Percentiles rank a stretch among this genome's conserved stretches.
phyloP scores from a whole-genome alignment of 2,797 vertebrate species.

The Astyanax mexicanus region DNA sequence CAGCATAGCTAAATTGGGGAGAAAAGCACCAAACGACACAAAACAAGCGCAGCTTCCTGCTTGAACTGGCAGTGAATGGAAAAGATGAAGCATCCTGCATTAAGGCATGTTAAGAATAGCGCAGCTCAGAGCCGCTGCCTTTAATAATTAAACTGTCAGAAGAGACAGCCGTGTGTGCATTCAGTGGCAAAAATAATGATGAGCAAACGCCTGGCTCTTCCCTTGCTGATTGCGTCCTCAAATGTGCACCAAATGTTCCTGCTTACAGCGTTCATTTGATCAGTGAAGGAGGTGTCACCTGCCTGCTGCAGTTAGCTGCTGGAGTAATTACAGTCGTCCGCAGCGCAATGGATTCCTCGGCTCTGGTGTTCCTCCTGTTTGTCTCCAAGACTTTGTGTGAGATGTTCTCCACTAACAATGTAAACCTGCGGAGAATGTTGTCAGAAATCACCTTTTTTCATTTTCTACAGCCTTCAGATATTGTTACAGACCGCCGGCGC shows the following conservation, averaged over 20 bases:
- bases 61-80: conserved; percentile 25
- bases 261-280: conserved; percentile 35
- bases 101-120: conserved; percentile 37
- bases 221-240: conserved; percentile 25
- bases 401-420: conserved; percentile 34
- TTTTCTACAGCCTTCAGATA: not conserved
- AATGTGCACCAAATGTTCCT: conserved; percentile 45
- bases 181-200: conserved; percentile 42
- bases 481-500: not conserved
- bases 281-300: conserved; percentile 37
- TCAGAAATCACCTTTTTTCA: not conserved
- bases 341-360: conserved; percentile 12
- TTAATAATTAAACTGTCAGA: conserved; percentile 55
- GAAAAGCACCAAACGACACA: no score
- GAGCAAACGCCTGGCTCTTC: conserved; percentile 7
- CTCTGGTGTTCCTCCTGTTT: conserved; percentile 18
- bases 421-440: conserved; percentile 2
- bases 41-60: no score
- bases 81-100: conserved; percentile 13
- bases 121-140: conserved; percentile 22
- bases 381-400: conserved; percentile 4
- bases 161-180: conserved; percentile 37
- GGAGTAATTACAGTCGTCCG: conserved; percentile 32
- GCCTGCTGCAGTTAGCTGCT: conserved; percentile 24
- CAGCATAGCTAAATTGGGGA: no score